These are phyloP conservation scores for Beris chalybata DNA, from an alignment of 2,888 invertebrate species.

Conservation along the genomic window DNA sequence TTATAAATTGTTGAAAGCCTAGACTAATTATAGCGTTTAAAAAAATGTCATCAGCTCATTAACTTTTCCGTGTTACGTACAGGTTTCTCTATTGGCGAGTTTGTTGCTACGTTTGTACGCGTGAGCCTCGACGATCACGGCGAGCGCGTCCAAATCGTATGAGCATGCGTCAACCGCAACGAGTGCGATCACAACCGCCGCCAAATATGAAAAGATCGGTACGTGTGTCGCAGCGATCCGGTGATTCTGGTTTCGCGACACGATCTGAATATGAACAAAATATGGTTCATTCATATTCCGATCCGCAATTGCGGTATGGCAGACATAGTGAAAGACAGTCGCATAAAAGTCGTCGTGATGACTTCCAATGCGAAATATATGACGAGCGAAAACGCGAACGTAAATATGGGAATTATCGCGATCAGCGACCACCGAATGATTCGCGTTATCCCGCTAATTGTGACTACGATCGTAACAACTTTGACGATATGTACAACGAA, in stretches of 20 bases:
- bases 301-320: slow-evolving; percentile 64
- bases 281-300: slow-evolving; percentile 67
- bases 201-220: slow-evolving; percentile 61
- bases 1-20: background rate
- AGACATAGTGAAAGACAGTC: slow-evolving; percentile 14
- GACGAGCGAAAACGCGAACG: slow-evolving; percentile 14
- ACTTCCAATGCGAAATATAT: slow-evolving; percentile 7
- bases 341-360: slow-evolving; percentile 1
- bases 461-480: background rate
- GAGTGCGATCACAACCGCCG: slow-evolving; percentile 57
- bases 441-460: background rate
- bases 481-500: slow-evolving; percentile 8
- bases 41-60: background rate
- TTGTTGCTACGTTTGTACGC: slow-evolving; percentile 87
- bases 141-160: slow-evolving; percentile 57
- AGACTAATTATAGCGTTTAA: background rate
- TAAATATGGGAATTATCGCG: background rate
- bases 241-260: slow-evolving; percentile 64
- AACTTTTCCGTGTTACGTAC: slow-evolving; percentile 29
- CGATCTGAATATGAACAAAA: slow-evolving; percentile 51
- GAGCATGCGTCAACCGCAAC: slow-evolving; percentile 48
- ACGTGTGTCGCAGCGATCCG: slow-evolving; percentile 64
- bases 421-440: background rate
- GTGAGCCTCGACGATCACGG: slow-evolving; percentile 66
- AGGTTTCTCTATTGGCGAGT: slow-evolving; percentile 92